Percentiles rank a stretch among this genome's conserved stretches.
These are phyloP conservation scores for Anthonomus grandis DNA, from an alignment of 1,140 invertebrate genomes.

Conservation along the genomic window DNA sequence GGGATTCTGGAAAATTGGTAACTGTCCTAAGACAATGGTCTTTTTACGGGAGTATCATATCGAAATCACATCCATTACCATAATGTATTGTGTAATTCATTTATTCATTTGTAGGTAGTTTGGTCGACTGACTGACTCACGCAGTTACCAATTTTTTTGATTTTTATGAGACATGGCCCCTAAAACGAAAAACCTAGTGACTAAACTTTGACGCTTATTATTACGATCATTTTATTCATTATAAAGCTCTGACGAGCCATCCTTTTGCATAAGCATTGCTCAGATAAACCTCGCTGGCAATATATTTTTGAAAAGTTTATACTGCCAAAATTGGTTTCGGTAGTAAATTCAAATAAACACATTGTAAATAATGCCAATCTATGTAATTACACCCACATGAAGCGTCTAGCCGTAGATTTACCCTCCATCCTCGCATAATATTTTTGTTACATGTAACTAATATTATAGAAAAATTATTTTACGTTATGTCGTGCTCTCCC, in stretches of 20 bases:
- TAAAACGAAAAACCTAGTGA: slow-evolving; percentile 26
- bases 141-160: slow-evolving; percentile 23
- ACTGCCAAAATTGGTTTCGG: background rate
- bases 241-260: background rate
- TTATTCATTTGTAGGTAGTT: background rate
- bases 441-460: slow-evolving; percentile 20
- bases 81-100: slow-evolving; percentile 2
- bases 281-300: background rate
- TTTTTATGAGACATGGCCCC: slow-evolving; percentile 19
- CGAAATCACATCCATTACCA: slow-evolving; percentile 3
- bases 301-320: background rate
- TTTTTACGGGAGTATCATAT: background rate
- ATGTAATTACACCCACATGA: slow-evolving; percentile 37
- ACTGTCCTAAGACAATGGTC: slow-evolving; percentile 7
- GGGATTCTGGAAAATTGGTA: slow-evolving; percentile 20
- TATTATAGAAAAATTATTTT: background rate
- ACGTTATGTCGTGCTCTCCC: no score
- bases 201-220: slow-evolving; percentile 31
- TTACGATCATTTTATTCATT: slow-evolving; percentile 19
- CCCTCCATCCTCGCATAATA: slow-evolving; percentile 13
- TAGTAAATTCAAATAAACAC: slow-evolving; percentile 6
- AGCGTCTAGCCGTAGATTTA: slow-evolving; percentile 44
- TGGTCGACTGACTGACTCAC: no score
- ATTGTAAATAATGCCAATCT: slow-evolving; percentile 25
- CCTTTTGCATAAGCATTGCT: background rate